A percentile compares a stretch with the other conserved stretches of the same genome.
Evolutionary conservation across 2,797 vertebrate genomes (phyloP).

Genomic region (Oreortyx pictus): DNA sequence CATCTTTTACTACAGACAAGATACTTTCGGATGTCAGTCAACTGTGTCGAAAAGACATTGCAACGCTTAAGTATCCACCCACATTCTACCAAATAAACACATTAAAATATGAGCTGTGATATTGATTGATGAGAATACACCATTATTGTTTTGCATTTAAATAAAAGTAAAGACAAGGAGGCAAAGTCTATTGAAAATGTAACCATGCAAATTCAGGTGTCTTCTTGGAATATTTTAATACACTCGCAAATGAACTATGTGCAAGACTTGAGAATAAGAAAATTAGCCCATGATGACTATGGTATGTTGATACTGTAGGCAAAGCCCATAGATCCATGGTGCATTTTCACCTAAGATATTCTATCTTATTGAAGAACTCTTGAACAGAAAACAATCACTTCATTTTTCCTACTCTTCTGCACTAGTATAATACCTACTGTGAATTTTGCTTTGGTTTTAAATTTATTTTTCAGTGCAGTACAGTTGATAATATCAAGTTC

Average conservation of each 20-base stretch:
- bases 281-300: background rate
- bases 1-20: background rate
- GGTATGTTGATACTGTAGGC: background rate
- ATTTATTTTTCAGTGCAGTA: background rate
- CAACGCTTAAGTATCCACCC: background rate
- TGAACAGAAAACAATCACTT: background rate
- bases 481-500: background rate
- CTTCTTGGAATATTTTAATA: background rate
- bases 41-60: background rate
- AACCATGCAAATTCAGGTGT: background rate
- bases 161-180: background rate
- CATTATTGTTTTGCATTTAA: background rate
- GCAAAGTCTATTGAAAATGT: background rate
- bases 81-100: background rate
- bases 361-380: background rate
- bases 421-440: background rate
- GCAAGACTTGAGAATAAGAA: background rate
- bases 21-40: background rate
- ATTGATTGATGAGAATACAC: background rate
- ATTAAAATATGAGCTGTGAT: background rate
- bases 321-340: background rate
- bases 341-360: background rate
- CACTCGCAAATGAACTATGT: background rate
- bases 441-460: background rate
- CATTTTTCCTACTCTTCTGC: background rate